Base-by-base conservation (phyloP, 1,140 invertebrate genomes). In the Pseudachorutes palmiensis region DNA sequence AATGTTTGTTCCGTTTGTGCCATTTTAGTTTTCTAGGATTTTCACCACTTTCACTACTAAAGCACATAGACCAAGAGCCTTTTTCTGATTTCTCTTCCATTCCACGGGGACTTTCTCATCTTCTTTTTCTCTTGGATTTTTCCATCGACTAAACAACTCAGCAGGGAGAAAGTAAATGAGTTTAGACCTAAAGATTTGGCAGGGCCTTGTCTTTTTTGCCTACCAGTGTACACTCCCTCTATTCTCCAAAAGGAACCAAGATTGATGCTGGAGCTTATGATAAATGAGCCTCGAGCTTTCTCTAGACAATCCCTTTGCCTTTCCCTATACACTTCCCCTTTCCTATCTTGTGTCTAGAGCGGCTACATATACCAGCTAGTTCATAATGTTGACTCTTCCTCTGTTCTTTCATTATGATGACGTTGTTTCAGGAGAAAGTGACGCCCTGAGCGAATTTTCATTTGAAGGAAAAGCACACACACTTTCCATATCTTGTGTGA, bases 81-180 rank as follows among this genome's bases (percentile, higher is more conserved):
- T 19, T 45, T 9, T 45, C 36, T 45, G 36, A 45, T 45, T 45
- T 45, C 51, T 16, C 51, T 22, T 16, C 24, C 24, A 19, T 22
- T 55, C 24, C 30, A 28, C 59, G 5, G 12, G 16, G 32, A 61
- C 9, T 61, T 61, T 61, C 29, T 31, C 32, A 5, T 61, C 30
- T 16, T 31, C 32, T 33, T 31, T 12, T 61, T 61, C 12, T 57
- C 28, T 28, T 28, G 28, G 5, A 5, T 41, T 41, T 19, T 41
- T 41, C 19, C 36, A 9, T 41, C 36, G 19, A 41, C 36, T 41
- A 41, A 41, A 41, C 51, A 55, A 19, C 51, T 55, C 51, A 55
- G 51, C 51, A 55, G 51, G 51, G 51, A 55, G 24, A 55, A 19
- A 14, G 14, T 55, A 55, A 55, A 55, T 26, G 51, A 55, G 24